These are phyloP conservation scores for Rostratula benghalensis DNA, from an alignment of 2,113 vertebrate species.

Conservation along the genomic window DNA sequence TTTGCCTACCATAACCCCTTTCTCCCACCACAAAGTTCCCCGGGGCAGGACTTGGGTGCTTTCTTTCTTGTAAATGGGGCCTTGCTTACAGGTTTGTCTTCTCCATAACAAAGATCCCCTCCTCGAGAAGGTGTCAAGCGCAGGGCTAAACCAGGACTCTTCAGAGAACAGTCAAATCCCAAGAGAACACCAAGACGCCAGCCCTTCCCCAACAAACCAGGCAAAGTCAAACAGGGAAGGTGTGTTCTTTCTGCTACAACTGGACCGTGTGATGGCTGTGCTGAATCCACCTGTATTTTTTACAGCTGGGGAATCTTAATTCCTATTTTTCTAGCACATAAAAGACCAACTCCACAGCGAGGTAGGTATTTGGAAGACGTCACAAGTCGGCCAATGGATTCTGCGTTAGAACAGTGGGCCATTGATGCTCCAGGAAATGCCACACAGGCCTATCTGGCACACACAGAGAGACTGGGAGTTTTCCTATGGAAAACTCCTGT, in stretches of 20 bases:
- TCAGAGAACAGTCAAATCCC: too few species aligned
- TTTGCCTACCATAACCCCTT: conserved; percentile 2
- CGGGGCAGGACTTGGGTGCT: neutral
- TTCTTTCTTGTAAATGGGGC: neutral
- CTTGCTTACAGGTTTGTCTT: neutral
- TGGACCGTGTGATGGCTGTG: accelerated
- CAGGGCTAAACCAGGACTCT: neutral
- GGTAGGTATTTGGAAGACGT: neutral
- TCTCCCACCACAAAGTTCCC: neutral
- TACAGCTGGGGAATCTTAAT: neutral
- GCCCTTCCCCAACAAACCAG: neutral
- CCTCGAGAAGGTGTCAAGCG: neutral
- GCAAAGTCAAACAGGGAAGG: neutral
- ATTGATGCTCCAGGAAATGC: neutral
- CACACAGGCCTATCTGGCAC: neutral
- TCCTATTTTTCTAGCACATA: neutral
- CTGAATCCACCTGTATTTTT: neutral
- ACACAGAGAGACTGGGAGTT: neutral
- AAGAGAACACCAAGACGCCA: neutral
- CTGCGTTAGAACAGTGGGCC: neutral
- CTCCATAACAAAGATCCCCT: neutral
- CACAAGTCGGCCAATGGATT: neutral
- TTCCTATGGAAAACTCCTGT: conserved; percentile 63
- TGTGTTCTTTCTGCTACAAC: neutral
- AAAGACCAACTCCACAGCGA: neutral